These are phyloP conservation scores for Euthynnus affinis DNA, from an alignment of 2,797 vertebrate species.

Conservation along the genomic window DNA sequence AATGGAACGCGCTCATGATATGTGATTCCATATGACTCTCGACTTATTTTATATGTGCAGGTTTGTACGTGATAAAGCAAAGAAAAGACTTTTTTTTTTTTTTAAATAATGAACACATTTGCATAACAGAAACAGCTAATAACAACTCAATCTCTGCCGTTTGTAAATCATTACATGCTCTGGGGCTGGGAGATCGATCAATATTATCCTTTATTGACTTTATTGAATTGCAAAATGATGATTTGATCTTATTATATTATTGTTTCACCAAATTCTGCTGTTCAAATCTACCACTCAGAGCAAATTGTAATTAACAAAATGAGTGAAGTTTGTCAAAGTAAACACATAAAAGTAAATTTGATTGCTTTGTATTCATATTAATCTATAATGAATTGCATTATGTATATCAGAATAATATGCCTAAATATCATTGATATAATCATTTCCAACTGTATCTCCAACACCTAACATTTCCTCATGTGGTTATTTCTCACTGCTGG, in stretches of 20 bases:
- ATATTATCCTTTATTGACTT: slow-evolving; percentile 19
- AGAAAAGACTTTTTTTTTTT: background rate
- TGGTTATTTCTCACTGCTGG: background rate
- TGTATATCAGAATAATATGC: background rate
- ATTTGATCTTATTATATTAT: slow-evolving; percentile 20
- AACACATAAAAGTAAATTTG: background rate
- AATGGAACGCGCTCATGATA: slow-evolving; percentile 16
- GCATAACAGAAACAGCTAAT: slow-evolving; percentile 25
- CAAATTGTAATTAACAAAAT: slow-evolving; percentile 20
- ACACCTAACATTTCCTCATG: background rate
- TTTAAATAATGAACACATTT: slow-evolving; percentile 46
- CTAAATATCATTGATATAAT: background rate
- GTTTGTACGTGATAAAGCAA: background rate
- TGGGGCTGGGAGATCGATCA: slow-evolving; percentile 22
- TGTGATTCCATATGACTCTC: slow-evolving; percentile 13
- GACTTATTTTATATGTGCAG: slow-evolving; percentile 1
- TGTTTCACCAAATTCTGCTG: background rate
- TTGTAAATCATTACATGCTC: slow-evolving; percentile 17
- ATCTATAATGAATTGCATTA: no score
- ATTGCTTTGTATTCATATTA: background rate
- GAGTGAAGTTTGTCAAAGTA: background rate
- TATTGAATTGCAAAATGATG: slow-evolving; percentile 3
- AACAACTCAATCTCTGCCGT: slow-evolving; percentile 4
- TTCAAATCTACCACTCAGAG: background rate
- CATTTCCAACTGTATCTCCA: background rate